These are phyloP conservation scores for Apodemus agrarius DNA, from an alignment of 2,797 vertebrate genomes.

Conservation along the genomic window DNA sequence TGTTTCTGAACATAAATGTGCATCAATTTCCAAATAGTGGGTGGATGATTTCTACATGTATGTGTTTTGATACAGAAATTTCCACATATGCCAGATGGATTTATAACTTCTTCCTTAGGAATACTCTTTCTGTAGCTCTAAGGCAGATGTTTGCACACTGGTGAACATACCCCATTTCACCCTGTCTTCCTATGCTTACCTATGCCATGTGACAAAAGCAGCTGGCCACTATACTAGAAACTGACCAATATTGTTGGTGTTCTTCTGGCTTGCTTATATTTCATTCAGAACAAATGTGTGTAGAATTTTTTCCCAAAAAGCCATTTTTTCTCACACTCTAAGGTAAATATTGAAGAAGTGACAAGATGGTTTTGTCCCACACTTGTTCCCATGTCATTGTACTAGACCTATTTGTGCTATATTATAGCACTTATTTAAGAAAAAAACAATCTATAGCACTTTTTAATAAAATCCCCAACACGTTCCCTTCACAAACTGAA, in stretches of 20 bases:
- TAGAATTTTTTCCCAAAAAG: not conserved
- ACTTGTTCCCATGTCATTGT: not conserved
- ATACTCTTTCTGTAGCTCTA: not conserved
- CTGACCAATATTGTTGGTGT: not conserved
- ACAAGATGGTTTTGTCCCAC: not conserved
- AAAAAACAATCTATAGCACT: not conserved
- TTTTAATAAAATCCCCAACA: not conserved
- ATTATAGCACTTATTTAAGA: not conserved
- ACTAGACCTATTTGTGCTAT: not conserved
- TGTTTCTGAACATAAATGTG: not conserved
- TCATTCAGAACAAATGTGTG: not conserved
- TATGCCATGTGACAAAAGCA: not conserved
- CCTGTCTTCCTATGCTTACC: not conserved
- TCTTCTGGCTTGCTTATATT: not conserved
- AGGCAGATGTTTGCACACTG: constrained; percentile 22
- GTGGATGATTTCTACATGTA: not conserved
- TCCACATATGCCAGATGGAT: not conserved
- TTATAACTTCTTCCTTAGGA: not conserved
- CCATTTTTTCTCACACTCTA: not conserved
- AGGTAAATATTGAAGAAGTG: not conserved
- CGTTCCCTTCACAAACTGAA: not conserved
- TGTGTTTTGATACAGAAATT: constrained; percentile 22
- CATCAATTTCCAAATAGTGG: not conserved
- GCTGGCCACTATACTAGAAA: not conserved
- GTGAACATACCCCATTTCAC: not conserved